Evolutionary conservation across 2,113 vertebrate genomes (phyloP).

Genomic region (Pseudonaja textilis): DNA sequence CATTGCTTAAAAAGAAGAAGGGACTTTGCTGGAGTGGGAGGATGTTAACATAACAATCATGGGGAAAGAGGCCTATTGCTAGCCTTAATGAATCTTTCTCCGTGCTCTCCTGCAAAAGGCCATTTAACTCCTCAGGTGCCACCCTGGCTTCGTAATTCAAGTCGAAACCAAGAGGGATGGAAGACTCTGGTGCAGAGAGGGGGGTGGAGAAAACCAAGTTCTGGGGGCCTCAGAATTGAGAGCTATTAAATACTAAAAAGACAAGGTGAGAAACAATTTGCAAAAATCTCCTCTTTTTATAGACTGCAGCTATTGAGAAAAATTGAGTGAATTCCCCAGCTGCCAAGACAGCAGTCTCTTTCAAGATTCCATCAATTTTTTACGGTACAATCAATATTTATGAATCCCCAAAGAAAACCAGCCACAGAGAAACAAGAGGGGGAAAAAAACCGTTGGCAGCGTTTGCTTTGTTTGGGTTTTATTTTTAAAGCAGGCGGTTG

Average conservation of each 20-base stretch:
- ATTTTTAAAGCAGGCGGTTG: constrained; percentile 63
- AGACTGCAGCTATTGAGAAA: constrained; percentile 88
- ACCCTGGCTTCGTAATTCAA: constrained; percentile 70
- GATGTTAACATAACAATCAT: constrained; percentile 19
- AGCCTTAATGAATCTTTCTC: constrained; percentile 44
- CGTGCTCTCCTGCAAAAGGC: not conserved
- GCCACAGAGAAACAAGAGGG: constrained; percentile 86
- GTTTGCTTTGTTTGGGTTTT: constrained; percentile 27
- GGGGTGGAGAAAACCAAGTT: constrained; percentile 27
- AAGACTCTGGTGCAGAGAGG: constrained; percentile 67
- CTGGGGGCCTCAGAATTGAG: constrained; percentile 76
- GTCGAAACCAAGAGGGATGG: constrained; percentile 55
- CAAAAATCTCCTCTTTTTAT: constrained; percentile 86
- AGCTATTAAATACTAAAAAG: constrained; percentile 85
- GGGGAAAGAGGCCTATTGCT: constrained; percentile 49
- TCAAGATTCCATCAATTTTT: constrained; percentile 93
- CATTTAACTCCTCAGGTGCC: constrained; percentile 68
- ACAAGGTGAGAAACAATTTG: constrained; percentile 87
- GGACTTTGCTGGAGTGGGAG: not conserved
- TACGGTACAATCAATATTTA: constrained; percentile 99
- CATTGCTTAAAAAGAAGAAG: not conserved
- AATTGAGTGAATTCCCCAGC: constrained; percentile 89
- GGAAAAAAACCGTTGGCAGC: constrained; percentile 60
- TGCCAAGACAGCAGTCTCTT: constrained; percentile 79
- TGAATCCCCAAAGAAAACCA: constrained; percentile 94